These are phyloP conservation scores for Lamprotornis superbus DNA, from an alignment of 2,113 vertebrate genomes.

Conservation along the genomic window DNA sequence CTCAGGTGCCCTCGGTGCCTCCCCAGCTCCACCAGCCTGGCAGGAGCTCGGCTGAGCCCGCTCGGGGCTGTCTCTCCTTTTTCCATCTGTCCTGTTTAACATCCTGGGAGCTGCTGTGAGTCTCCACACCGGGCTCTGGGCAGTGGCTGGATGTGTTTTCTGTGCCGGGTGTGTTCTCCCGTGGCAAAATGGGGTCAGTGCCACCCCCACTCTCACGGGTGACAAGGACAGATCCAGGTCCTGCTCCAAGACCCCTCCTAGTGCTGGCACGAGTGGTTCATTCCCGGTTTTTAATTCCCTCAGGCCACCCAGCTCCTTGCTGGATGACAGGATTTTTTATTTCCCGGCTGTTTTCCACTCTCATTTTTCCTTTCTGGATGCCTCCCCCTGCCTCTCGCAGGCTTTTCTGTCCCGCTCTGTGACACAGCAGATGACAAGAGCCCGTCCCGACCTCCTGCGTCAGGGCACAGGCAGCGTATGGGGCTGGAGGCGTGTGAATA, in stretches of 20 bases:
- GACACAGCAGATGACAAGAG: not conserved
- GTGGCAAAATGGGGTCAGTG: not conserved
- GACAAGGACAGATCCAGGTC: not conserved
- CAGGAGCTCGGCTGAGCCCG: not conserved
- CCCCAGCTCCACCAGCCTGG: not conserved
- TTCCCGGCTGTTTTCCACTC: accelerated
- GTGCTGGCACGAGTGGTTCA: not conserved
- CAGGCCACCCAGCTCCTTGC: not conserved
- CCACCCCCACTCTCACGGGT: accelerated
- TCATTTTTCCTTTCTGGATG: not conserved
- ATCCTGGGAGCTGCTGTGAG: accelerated
- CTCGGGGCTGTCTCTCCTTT: not conserved
- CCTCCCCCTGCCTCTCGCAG: not conserved
- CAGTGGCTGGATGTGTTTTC: not conserved
- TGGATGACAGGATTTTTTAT: accelerated
- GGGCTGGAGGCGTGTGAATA: conserved; percentile 43
- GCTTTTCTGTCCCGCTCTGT: not conserved
- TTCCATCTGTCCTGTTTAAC: accelerated
- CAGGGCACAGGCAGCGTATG: conserved; percentile 30
- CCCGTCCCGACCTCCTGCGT: not conserved
- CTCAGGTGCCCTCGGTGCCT: not conserved
- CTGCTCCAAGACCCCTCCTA: not conserved
- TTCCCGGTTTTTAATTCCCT: not conserved
- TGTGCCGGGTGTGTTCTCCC: not conserved
- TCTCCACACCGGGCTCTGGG: not conserved